Conservation (phyloP, 2,113 vertebrate genomes). For the Ardeotis arabs region DNA sequence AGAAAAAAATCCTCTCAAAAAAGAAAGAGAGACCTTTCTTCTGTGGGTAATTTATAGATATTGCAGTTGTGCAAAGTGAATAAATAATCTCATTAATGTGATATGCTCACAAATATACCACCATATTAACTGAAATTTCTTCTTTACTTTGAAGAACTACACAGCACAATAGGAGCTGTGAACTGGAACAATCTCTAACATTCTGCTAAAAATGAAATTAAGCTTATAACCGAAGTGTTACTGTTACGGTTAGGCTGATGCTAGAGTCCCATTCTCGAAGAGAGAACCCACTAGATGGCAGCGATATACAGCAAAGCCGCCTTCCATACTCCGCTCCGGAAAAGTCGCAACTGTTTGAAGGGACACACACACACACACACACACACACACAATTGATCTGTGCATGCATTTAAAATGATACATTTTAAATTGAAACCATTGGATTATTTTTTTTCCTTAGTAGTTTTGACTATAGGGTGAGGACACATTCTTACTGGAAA, state of each 20-base stretch:
- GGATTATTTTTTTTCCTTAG: not conserved
- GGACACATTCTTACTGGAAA: not conserved
- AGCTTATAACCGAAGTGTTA: rapidly evolving
- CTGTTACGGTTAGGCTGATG: rapidly evolving
- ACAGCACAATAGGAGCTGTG: not conserved
- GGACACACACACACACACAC: not conserved
- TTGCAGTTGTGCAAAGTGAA: not conserved
- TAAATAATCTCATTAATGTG: not conserved
- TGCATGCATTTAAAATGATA: not conserved
- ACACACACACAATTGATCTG: not conserved
- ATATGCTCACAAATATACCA: not conserved
- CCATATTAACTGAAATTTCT: not conserved
- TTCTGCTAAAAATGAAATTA: not conserved
- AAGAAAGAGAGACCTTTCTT: not conserved
- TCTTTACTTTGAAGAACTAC: not conserved
- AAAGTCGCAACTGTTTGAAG: not conserved
- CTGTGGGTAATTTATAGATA: not conserved
- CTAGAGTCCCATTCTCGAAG: not conserved
- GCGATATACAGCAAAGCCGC: conserved; percentile 46
- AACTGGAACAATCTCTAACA: not conserved
- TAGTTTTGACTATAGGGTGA: not conserved
- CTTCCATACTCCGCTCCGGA: rapidly evolving
- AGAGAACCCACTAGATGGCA: conserved; percentile 75
- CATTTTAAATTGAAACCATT: conserved; percentile 15
- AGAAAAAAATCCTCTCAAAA: not conserved